Base-by-base conservation (phyloP, 2,797 vertebrate species). In the Schizopygopsis pylzovi region DNA sequence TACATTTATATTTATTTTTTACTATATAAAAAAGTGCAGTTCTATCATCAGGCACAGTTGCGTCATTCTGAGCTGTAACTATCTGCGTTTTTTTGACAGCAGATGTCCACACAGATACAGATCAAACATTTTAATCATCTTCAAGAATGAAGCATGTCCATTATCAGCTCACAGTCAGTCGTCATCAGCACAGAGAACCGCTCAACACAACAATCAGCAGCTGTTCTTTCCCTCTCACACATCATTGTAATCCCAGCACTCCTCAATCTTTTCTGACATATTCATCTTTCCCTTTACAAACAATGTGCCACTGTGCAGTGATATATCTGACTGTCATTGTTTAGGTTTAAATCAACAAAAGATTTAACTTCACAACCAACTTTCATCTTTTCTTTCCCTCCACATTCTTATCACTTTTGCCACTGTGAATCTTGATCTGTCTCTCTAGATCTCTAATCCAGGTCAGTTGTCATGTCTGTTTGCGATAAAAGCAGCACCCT, bases 371-470 rank as follows among this genome's bases (percentile, higher is more conserved):
- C 45, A 28, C 45, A 25, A 75, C 8, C 49, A 22, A 15, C 20
- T n/a, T 56, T 77, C 1, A 4, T 59, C 52, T 78, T 0, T 33
- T 78, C 52, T 81, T 52, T 11, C 45, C 37, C 52, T 63, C n/a
- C 52, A 45, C 81, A 37, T 61, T 61, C 13, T 75, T 37, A 28
- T 63, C 45, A 72, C 68, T 28, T 83, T 76, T 83, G 39, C 63
- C 41, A 75, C 52, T 49, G 4, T 65, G 25, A 63, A 22, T 63
- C 82, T 65, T 41, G 20, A n/a, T 75, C 72, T 39, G n/a, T 63
- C 25, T 63, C 39, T 79, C 83, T 59, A 16, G 39, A 67, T 78
- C 75, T 79, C 47, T 70, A 54, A 20, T 54, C 15, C 39, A 61
- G 52, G 49, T 45, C 49, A 54, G 33, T 9, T 68, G 65, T 81